Evolutionary conservation across 2,113 vertebrate species (phyloP), one percentile per base, ranked within the genome.

Genomic region (Nothocercus nigrocapillus): DNA sequence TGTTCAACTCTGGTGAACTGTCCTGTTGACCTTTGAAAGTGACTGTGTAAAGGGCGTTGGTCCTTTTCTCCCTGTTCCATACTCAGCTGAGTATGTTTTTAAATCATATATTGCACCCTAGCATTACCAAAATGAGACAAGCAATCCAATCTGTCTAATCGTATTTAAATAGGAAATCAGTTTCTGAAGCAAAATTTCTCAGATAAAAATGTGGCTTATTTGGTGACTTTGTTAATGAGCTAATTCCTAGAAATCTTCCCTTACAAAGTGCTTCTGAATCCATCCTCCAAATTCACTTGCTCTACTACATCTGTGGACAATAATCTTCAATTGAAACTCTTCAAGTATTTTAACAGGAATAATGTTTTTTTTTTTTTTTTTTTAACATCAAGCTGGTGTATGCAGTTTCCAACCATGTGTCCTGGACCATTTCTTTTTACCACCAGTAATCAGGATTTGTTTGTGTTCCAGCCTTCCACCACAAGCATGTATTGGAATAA

Each of bases 371-470:
- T 36, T 36, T 36, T 36, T 70, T 32, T 32, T 66, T 89, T 66
- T 66, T 89, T 56, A 11, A 9, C 4, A 2, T 76, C 27, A 53
- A 47, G 12, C 64, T 59, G 18, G 21, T 86, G 10, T 7, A 0
- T 34, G 11, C 47, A 56, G 32, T 28, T 70, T 73, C 38, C 38
- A 64, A 7, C 38, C 75, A 4, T 0, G 0, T 70, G 27, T 47
- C 28, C 42, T 9, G 45, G 42, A 45, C 11, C 14, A 2, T 75
- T 83, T 93, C 34, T 83, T 95, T 81, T 77, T 92, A n/a, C 40
- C 22, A 9, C 11, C 36, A 13, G 25, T 74, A 36, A 45, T 30
- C 49, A 24, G 9, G 30, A 72, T 84, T 67, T 76, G 24, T 80
- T 49, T 66, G 32, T 66, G 16, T 42, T 86, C 61, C 36, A 78